Evolutionary conservation across 2,113 vertebrate genomes (phyloP), one percentile per base, ranked within the genome.

Genomic region (Syngnathoides biaculeatus): DNA sequence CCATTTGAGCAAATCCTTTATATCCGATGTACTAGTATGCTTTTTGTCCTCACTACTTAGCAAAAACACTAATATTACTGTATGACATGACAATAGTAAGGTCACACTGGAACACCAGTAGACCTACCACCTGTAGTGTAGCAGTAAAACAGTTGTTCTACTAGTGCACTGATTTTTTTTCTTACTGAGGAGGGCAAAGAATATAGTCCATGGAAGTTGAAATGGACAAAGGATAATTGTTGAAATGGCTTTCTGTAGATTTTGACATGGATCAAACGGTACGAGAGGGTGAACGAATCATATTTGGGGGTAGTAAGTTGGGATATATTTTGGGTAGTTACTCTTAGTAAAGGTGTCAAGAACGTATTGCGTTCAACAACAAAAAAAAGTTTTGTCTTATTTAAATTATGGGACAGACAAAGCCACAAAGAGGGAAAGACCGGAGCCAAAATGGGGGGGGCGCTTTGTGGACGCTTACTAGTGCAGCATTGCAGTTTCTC

Each of bases 401-500:
- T 61, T 42, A 61, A 40, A 24, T 2, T 9, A 9, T 7, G 30
- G 20, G 64, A 11, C 48, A 60, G 67, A 73, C 47, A 70, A 80
- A 69, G 72, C 79, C 76, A 73, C 4, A 62, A 72, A 53, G 69
- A 72, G 69, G 52, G 59, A 27, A 14, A 24, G 39, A 67, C 65
- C 64, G 40, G 66, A 84, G 59, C 65, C 9, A 42, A 58, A 19
- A 10, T 20, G 69, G 57, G 39, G 57, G 39, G 65, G 56, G 65
- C 64, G 52, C 66, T 39, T 30, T 30, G 26, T 58, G 67, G 64
- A 61, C 77, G 79, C 67, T 67, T 71, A 79, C 62, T 35, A 64
- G 70, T 71, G 79, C 83, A 79, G 74, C 73, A 53, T 80, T 78
- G 75, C 81, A 79, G 66, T 71, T 84, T 84, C 83, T 86, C 80